Evolutionary conservation across 1,140 invertebrate species (phyloP), one percentile per base, ranked within the genome.

Genomic region (Aphelinus atriplicis): DNA sequence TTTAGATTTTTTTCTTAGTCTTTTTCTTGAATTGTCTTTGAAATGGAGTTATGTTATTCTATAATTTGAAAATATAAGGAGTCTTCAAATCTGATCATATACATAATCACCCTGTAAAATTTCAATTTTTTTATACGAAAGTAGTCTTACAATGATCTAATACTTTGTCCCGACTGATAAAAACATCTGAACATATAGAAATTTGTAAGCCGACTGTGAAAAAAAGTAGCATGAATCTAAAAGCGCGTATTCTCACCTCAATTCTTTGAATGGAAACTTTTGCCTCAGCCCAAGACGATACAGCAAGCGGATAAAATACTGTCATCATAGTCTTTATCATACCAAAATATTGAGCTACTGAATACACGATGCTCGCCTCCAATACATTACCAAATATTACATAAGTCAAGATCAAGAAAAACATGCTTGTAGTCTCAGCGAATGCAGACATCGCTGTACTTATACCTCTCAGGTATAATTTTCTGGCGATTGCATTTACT

Each of bases 271-370:
- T 85, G 0, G 93, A 93, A 1, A 93, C 91, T 78, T 89, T 85
- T 5, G 91, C 86, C 82, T 93, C 92, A 7, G 90, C 90, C 3
- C 87, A 82, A 51, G 83, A 85, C n/a, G 90, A 83, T n/a, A 94
- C 83, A 1, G 91, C 92, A 79, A 90, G 80, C 1, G 94, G 94
- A 83, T 92, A 93, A 75, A 92, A 90, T 73, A 94, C 92, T 9
- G 92, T 92, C 86, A 94, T 91, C 42, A 91, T 91, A 1, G 92
- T 82, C 78, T 94, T 91, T 10, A 95, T 81, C 58, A 92, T 89
- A 82, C 94, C 94, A 80, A 93, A 93, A 78, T 95, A 91, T 69
- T 93, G 91, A 53, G 93, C 91, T 73, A 93, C 88, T 2, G 93
- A 92, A 84, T 95, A 95, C 4, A 94, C 92, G 80, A 91, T 90